Evolutionary conservation across 2,797 vertebrate species (phyloP), one percentile per base, ranked within the genome.

Genomic region (Poliocrania exsul): DNA sequence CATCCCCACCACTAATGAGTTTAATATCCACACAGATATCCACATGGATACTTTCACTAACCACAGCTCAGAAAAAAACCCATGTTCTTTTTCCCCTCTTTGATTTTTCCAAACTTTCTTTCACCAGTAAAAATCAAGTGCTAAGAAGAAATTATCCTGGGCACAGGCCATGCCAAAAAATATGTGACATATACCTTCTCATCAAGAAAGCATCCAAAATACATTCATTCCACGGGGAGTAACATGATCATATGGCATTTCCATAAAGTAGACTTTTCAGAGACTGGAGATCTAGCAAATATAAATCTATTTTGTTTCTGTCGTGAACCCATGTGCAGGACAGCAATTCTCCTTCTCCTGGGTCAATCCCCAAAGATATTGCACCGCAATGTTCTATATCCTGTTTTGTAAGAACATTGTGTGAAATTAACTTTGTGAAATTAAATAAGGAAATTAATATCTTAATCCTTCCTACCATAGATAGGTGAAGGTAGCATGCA

Each of bases 1-100:
- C 12, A 4, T 0, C 7, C 2, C 18, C 15, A 5, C 0, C 2
- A 44, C n/a, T 47, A 66, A 56, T 58, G 23, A 80, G 15, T 44
- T 86, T 6, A 40, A 29, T 16, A 31, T 18, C 11, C 38, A 46
- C 14, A 64, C 60, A 40, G 8, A 31, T 53, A 66, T 46, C 17
- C 37, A 49, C 16, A 70, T 25, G 26, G 13, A 38, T 49, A 65
- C 2, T 6, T 83, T 65, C 51, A 24, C 14, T 46, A 77, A 50
- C 2, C 3, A 42, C 10, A n/a, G 6, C 9, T 67, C 73, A 33
- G 19, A 7, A 42, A 42, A 56, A 77, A 88, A 5, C 0, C 10
- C 6, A 12, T 7, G 4, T 1, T 2, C 0, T 60, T 72, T 82
- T 86, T 4, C 5, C 16, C 7, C 2, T 20, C 17, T 77, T 56